Evolutionary conservation across 2,888 invertebrate genomes (phyloP), one percentile per base, ranked within the genome.

Genomic region (Rhagium mordax): DNA sequence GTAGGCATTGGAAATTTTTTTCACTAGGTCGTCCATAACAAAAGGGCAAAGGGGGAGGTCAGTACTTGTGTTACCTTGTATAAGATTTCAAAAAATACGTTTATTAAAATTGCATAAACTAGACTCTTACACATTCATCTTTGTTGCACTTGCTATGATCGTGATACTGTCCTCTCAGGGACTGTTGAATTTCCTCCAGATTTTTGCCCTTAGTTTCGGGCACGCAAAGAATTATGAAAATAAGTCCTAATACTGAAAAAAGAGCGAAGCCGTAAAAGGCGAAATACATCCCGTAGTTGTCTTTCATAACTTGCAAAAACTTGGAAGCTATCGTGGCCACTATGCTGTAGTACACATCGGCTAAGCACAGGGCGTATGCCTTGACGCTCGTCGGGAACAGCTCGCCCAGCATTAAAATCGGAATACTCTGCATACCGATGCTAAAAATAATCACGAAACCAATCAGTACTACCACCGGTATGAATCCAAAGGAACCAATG

Each of bases 121-220:
- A 65, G 5, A 65, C 65, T 49, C 55, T 65, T 1, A 65, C 65
- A 33, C 53, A 65, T 33, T 65, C 65, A 3, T 65, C 65, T n/a
- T 65, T 65, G 24, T 64, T 49, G 21, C 65, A 65, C 8, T 55
- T 51, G 33, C 65, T 65, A 18, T 65, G 65, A 15, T 65, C 65
- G 20, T 53, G 65, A 13, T n/a, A 13, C 86, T 85, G 41, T 86
- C 91, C 90, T 78, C 89, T 89, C 4, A 94, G 87, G 68, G 91
- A 89, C 20, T 91, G 90, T 83, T 94, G 94, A 81, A 94, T 94
- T 82, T 91, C 90, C 67, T 92, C 90, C 83, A 94, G 89, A 2
- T 93, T 93, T 82, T 93, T 93, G 71, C 93, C 93, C 84, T 93
- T 94, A 3, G 94, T 94, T 87, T 94, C 94, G 0, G 93, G 93